Percentiles rank a stretch among this genome's conserved stretches.
phyloP scores from a whole-genome alignment of 64 coral and sea anemone species.

The Stichodactyla mertensii region DNA sequence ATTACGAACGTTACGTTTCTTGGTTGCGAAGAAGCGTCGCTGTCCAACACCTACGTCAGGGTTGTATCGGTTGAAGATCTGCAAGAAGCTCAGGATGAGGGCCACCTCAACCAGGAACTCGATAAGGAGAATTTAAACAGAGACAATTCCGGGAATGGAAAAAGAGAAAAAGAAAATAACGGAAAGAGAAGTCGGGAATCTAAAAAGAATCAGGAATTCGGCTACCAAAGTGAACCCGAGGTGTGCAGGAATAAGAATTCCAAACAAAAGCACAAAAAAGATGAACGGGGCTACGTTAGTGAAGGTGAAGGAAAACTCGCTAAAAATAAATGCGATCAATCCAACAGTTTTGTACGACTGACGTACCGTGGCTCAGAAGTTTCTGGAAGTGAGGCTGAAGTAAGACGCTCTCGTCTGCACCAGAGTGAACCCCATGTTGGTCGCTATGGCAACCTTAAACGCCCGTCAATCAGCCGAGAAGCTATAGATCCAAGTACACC shows the following conservation, averaged over 20 bases:
- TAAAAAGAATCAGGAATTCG: constrained; percentile 5
- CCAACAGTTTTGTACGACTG: constrained; percentile 60
- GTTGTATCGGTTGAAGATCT: not conserved
- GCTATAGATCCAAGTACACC: constrained; percentile 53
- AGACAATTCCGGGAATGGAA: not conserved
- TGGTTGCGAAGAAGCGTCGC: constrained; percentile 48
- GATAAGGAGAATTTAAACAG: not conserved
- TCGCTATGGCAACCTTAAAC: constrained; percentile 31
- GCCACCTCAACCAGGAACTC: not conserved
- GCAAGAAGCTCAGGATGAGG: not conserved
- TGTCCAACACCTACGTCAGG: not conserved
- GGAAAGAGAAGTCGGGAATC: not conserved
- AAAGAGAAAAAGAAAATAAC: not conserved
- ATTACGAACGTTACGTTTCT: constrained; percentile 69
- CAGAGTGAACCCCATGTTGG: constrained; percentile 14
- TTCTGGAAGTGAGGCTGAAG: constrained; percentile 49
- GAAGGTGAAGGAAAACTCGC: constrained; percentile 2
- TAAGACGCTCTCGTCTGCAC: constrained; percentile 19
- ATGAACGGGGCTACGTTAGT: constrained; percentile 18
- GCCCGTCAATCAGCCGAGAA: constrained; percentile 43
- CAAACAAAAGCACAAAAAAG: not conserved
- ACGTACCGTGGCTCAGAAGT: constrained; percentile 80
- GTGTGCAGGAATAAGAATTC: not conserved
- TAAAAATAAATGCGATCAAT: not conserved
- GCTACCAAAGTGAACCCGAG: constrained; percentile 22